Base-by-base conservation (phyloP, 2,888 invertebrate genomes). In the Dryocosmus kuriphilus region DNA sequence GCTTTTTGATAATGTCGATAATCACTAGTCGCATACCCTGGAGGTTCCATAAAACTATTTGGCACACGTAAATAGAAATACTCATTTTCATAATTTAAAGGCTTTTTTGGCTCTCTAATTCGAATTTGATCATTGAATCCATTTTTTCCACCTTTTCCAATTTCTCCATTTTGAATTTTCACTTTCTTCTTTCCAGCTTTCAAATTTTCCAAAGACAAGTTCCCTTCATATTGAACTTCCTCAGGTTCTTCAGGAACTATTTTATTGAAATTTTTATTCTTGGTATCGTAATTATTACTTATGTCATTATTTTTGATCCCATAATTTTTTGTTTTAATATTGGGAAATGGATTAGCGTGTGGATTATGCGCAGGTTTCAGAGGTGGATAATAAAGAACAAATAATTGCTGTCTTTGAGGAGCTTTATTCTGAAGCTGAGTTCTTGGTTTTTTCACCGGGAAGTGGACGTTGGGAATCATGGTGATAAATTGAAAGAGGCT, bases 11-110 rank as follows among this genome's bases (percentile, higher is more conserved):
- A 71, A 51, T 6, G 3, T 6, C 51, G n/a, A 30, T 71, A 71
- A n/a, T 71, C 51, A 71, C 51, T 71, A 9, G 51, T 71, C 1
- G 71, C 71, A 30, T n/a, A n/a, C 27, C 71, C 71, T 24, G 71
- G 71, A 8, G 71, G 71, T 51, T 71, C 51, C 71, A 71, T 71
- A n/a, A 51, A 71, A 19, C n/a, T 41, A n/a, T 71, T 71, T 11
- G 71, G 71, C 27, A 71, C 4, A 5, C 9, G 46, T 41, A 41
- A 22, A 65, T 65, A 63, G 11, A 9, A 63, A 1, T 22, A 0
- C 22, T 9, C 9, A 30, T 63, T 63, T 32, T 11, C 63, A 63
- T 63, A 35, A 35, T 38, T 24, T 22, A 19, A 51, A 60, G 24
- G 14, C 2, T 0, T 14, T 6, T 60, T 27, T 4, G 27, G 24